Conservation (phyloP, 2,888 invertebrate genomes). For the Drosophila neotestacea region DNA sequence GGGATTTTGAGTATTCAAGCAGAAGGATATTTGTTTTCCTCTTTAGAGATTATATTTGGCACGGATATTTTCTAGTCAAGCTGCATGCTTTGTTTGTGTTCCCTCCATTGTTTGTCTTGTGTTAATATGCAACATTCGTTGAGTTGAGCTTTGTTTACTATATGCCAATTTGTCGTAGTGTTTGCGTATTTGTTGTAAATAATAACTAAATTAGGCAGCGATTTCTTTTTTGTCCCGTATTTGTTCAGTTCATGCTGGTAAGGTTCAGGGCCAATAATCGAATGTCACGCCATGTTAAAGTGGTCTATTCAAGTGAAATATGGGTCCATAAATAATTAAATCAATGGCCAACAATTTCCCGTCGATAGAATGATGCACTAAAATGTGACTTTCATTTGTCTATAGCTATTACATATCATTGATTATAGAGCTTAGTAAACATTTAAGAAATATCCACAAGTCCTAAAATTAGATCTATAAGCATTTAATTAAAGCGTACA, state of each 20-base stretch:
- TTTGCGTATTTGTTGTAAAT: slow-evolving; percentile 70
- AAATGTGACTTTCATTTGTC: slow-evolving; percentile 37
- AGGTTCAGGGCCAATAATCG: slow-evolving; percentile 45
- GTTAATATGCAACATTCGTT: slow-evolving; percentile 47
- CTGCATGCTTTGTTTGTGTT: neutral
- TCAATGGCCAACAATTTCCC: slow-evolving; percentile 21
- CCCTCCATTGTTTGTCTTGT: slow-evolving; percentile 40
- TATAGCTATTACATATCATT: slow-evolving; percentile 14
- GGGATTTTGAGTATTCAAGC: neutral
- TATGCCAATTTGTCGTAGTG: slow-evolving; percentile 70
- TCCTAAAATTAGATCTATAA: neutral
- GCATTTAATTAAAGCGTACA: neutral
- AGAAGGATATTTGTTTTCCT: neutral
- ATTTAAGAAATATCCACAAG: slow-evolving; percentile 11
- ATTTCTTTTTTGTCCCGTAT: slow-evolving; percentile 38
- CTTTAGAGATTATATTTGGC: neutral
- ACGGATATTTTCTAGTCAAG: slow-evolving; percentile 35
- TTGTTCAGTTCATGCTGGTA: slow-evolving; percentile 11
- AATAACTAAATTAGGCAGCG: slow-evolving; percentile 73
- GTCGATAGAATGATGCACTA: slow-evolving; percentile 11
- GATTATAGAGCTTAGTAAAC: slow-evolving; percentile 17
- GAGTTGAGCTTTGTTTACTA: slow-evolving; percentile 58
- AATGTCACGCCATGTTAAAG: slow-evolving; percentile 34
- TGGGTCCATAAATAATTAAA: slow-evolving; percentile 34
- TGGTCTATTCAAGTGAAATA: slow-evolving; percentile 17